A percentile compares a stretch with the other conserved stretches of the same genome.
Conservation (phyloP, 2,113 vertebrate species). For the Percopsis transmontana region DNA sequence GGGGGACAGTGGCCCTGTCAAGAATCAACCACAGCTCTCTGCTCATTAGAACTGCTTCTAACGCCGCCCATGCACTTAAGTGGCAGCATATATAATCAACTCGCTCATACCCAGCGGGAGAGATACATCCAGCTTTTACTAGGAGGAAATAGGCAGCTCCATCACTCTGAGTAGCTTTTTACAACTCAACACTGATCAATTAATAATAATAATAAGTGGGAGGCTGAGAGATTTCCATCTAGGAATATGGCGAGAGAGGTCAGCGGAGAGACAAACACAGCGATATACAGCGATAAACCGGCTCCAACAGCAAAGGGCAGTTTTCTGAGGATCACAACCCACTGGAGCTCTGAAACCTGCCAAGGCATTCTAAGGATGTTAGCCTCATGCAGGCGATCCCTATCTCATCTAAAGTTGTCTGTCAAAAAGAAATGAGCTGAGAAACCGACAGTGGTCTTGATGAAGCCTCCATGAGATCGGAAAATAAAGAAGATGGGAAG, state of each 20-base stretch:
- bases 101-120: conserved; percentile 16
- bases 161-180: conserved; percentile 67
- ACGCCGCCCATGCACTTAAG: conserved; percentile 50
- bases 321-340: conserved; percentile 29
- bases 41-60: conserved; percentile 41
- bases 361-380: conserved; percentile 39
- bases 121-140: conserved; percentile 62
- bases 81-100: conserved; percentile 70
- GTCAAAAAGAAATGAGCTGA: conserved; percentile 47
- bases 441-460: conserved; percentile 27
- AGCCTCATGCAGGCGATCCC: conserved; percentile 45
- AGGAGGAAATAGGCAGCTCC: conserved; percentile 51
- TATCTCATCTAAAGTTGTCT: conserved; percentile 44
- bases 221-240: conserved; percentile 47
- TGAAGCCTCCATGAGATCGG: too few relatives aligned
- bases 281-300: not conserved
- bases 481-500: conserved; percentile 44
- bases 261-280: not conserved
- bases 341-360: conserved; percentile 43
- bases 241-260: conserved; percentile 14
- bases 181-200: conserved; percentile 70
- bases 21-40: conserved; percentile 47
- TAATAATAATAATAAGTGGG: conserved; percentile 66
- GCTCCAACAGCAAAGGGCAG: conserved; percentile 36
- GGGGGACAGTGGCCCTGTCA: conserved; percentile 38